Evolutionary conservation across 2,797 vertebrate species (phyloP), one percentile per base, ranked within the genome.

Genomic region (Chanos chanos): DNA sequence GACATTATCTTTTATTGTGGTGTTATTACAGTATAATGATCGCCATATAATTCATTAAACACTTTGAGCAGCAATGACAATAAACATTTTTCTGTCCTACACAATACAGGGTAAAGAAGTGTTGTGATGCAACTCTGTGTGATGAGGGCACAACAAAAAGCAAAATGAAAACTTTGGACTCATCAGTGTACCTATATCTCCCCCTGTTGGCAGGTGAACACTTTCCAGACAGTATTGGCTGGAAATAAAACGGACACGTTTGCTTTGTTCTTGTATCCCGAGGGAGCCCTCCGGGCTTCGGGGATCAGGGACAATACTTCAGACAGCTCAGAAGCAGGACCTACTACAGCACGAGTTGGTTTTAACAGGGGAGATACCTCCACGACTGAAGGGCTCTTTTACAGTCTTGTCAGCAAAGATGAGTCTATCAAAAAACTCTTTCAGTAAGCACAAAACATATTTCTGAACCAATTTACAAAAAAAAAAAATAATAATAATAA

Each of bases 151-250:
- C n/a, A n/a, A n/a, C n/a, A n/a, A n/a, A n/a, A n/a, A n/a, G n/a
- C n/a, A n/a, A n/a, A n/a, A n/a, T n/a, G n/a, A n/a, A n/a, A n/a
- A n/a, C n/a, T n/a, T n/a, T n/a, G n/a, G n/a, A n/a, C n/a, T n/a
- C n/a, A n/a, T n/a, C n/a, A n/a, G n/a, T n/a, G n/a, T n/a, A n/a
- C n/a, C 16, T 21, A 12, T 31, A 16, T 5, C 36, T 19, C 33
- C n/a, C 8, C 40, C 5, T 13, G 7, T 12, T 7, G 61, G 15
- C 79, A 92, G 91, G 69, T 80, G 56, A 92, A 90, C 75, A 92
- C 89, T 61, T 92, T 91, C 81, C 90, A 92, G 73, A 79, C 74
- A 0, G 83, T 87, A 37, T 5, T 92, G 62, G 88, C 84, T 21
- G 90, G 78, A 4, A 53, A 87, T 4, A 72, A 77, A 0, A 77